Base-by-base conservation (phyloP, 2,888 invertebrate species). In the Nymphalis c-album region DNA sequence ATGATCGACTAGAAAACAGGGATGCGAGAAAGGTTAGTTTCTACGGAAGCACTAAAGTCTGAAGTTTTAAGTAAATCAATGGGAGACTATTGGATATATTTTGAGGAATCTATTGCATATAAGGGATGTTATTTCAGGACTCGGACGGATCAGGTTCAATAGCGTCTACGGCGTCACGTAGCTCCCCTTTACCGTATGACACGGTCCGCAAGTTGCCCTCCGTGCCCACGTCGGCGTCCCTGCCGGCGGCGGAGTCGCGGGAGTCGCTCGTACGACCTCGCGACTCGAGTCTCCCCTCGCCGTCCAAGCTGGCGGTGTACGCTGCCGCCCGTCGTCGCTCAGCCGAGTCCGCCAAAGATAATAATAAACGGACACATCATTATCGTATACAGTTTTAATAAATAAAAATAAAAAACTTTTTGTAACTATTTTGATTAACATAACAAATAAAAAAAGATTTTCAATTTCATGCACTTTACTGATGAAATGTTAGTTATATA, bases 301-400 rank as follows among this genome's bases (percentile, higher is more conserved):
- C 94, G 0, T 94, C 94, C 22, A 95, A 94, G 82, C 91, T 95
- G 35, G 93, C 94, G 18, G 94, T 94, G 40, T 94, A 94, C 80
- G 92, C 92, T 6, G 92, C 91, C 0, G 89, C 92, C 0, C 85
- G 92, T 26, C 84, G 93, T 31, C 87, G 94, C 53, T 92, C 94
- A 5, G 94, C 94, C 0, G 93, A 94, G 64, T 94, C 94, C 0
- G 93, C 94, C 6, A 93, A 94, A 75, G 94, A 94, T 67, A 89
- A 83, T 50, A 92, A 92, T 58, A 92, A 92, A 72, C 79, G 94
- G 68, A 93, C 94, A 35, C 77, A 77, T 61, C 95, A 94, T 80
- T 96, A 95, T 82, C 93, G 95, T 70, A 96, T 96, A 80, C 96
- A 96, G 81, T 96, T 96, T 85, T 96, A 91, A 77, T 20, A 58